These are phyloP conservation scores for Micropterix aruncella DNA, from an alignment of 2,888 invertebrate species.

Conservation along the genomic window DNA sequence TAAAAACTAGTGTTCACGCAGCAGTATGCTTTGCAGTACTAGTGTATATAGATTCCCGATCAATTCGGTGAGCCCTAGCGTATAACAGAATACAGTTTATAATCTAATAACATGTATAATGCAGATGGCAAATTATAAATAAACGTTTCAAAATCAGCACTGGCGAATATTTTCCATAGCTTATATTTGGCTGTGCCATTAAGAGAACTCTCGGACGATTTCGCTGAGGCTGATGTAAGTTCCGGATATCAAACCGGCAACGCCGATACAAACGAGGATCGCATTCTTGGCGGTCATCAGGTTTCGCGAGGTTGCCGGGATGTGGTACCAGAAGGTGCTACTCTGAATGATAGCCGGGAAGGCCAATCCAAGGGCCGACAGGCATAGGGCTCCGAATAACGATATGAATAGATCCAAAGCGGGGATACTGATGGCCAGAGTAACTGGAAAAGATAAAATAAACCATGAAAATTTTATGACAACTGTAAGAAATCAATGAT, in stretches of 20 bases:
- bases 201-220: slow-evolving; percentile 42
- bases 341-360: slow-evolving; percentile 83
- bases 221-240: slow-evolving; percentile 53
- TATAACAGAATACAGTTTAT: too few relatives aligned
- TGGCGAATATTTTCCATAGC: too few relatives aligned
- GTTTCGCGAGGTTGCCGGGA: slow-evolving; percentile 34
- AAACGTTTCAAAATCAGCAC: too few relatives aligned
- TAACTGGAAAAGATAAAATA: slow-evolving; percentile 63
- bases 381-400: slow-evolving; percentile 76
- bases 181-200: too few relatives aligned
- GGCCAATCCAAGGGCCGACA: slow-evolving; percentile 77
- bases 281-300: slow-evolving; percentile 47
- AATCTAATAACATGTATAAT: too few relatives aligned
- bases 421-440: slow-evolving; percentile 74
- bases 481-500: too few relatives aligned
- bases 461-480: too few relatives aligned
- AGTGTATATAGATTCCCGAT: too few relatives aligned
- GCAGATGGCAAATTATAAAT: too few relatives aligned
- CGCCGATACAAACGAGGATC: slow-evolving; percentile 47
- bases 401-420: slow-evolving; percentile 70
- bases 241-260: slow-evolving; percentile 52
- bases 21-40: too few relatives aligned
- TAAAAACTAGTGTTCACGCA: too few relatives aligned
- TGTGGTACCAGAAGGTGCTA: slow-evolving; percentile 64
- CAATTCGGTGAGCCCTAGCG: too few relatives aligned